These are phyloP conservation scores for Schizopygopsis pylzovi DNA, from an alignment of 2,797 vertebrate species.

Conservation along the genomic window DNA sequence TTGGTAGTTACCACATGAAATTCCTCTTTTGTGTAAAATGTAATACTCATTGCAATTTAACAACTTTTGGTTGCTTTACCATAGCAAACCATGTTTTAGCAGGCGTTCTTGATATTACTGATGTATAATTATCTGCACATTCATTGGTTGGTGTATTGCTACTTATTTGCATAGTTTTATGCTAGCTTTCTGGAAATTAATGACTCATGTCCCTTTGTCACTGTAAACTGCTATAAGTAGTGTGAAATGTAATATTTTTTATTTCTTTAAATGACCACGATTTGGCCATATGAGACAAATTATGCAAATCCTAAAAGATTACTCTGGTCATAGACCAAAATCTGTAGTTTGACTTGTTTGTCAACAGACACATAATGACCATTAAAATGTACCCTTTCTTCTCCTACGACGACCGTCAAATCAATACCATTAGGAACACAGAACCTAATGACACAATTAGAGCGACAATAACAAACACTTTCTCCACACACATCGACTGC, in stretches of 20 bases:
- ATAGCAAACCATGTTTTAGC: background rate
- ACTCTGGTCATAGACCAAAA: background rate
- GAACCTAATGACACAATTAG: background rate
- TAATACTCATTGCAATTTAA: background rate
- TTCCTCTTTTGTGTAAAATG: background rate
- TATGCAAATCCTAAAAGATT: background rate
- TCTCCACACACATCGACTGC: no score
- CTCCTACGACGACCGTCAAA: background rate
- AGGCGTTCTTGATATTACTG: background rate
- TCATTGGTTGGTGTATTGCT: background rate
- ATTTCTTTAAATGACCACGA: background rate
- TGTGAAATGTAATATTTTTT: background rate
- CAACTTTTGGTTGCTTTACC: background rate
- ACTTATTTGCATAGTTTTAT: background rate
- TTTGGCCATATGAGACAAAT: background rate
- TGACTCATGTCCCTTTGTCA: background rate
- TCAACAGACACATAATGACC: background rate
- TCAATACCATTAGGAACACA: background rate
- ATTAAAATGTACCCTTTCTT: background rate
- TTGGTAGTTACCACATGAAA: background rate
- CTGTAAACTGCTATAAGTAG: background rate
- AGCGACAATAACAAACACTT: background rate
- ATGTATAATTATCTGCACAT: background rate
- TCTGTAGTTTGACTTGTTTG: background rate
- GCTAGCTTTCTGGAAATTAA: background rate